Evolutionary conservation across 2,113 vertebrate genomes (phyloP).

Genomic region (Forbesichthys papilliferus): DNA sequence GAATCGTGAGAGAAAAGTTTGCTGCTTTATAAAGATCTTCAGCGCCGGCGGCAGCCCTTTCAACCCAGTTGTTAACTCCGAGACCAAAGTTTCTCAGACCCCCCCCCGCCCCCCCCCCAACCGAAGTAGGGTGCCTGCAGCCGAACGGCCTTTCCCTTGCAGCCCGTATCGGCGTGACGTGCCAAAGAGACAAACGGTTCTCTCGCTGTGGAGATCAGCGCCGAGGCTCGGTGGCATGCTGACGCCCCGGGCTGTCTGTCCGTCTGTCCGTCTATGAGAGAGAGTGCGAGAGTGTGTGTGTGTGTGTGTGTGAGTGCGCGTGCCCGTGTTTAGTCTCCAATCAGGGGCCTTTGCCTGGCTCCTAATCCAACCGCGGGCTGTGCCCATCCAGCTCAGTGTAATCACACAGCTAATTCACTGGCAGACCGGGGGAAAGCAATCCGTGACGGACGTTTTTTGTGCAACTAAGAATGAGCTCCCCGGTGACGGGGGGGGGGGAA

Average conservation of each 20-base stretch:
- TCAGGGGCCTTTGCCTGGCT: slow-evolving; percentile 61
- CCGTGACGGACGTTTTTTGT: slow-evolving; percentile 81
- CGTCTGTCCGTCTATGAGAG: slow-evolving; percentile 27
- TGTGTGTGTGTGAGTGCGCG: not conserved
- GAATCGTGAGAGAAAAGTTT: too few relatives aligned
- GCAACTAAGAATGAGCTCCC: slow-evolving; percentile 75
- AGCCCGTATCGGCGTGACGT: slow-evolving; percentile 64
- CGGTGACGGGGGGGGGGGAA: slow-evolving; percentile 61
- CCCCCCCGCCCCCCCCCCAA: slow-evolving; percentile 31
- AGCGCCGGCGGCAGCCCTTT: not conserved
- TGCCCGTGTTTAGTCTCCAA: slow-evolving; percentile 58
- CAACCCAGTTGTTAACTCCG: slow-evolving; percentile 59
- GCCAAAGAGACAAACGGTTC: slow-evolving; percentile 65
- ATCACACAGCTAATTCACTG: slow-evolving; percentile 78
- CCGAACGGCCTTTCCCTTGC: slow-evolving; percentile 71
- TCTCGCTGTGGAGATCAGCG: slow-evolving; percentile 24
- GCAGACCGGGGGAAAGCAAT: slow-evolving; percentile 74
- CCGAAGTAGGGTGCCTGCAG: slow-evolving; percentile 49
- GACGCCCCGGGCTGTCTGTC: slow-evolving; percentile 43
- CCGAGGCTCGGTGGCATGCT: slow-evolving; percentile 57
- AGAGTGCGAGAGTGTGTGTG: not conserved
- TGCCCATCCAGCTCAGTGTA: slow-evolving; percentile 74
- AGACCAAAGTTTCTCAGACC: slow-evolving; percentile 49
- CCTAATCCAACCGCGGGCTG: slow-evolving; percentile 71
- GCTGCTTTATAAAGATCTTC: not conserved